A percentile compares a stretch with the other conserved stretches of the same genome.
phyloP scores from a whole-genome alignment of 2,888 invertebrate species.

The Chironomus tentans region DNA sequence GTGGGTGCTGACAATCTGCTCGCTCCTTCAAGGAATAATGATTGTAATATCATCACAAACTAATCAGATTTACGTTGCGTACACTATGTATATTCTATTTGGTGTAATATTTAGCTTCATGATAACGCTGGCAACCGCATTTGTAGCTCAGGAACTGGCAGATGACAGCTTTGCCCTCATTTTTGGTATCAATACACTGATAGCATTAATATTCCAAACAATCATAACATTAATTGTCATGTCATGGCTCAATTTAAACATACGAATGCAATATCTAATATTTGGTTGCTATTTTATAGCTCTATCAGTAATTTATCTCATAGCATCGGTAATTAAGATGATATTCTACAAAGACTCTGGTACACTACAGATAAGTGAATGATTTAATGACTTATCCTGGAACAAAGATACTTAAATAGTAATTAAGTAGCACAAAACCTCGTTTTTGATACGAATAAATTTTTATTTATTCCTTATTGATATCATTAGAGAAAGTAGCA shows the following conservation, averaged over 20 bases:
- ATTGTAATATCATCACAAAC: constrained; percentile 50
- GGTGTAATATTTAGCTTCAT: constrained; percentile 71
- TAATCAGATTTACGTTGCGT: constrained; percentile 57
- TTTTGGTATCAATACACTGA: constrained; percentile 80
- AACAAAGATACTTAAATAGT: no score
- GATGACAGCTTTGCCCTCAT: constrained; percentile 83
- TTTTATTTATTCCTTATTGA: background rate
- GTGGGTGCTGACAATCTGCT: constrained; percentile 43
- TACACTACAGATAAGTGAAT: background rate
- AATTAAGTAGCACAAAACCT: no score
- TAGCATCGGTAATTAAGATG: constrained; percentile 27
- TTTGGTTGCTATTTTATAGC: constrained; percentile 39
- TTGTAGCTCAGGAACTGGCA: constrained; percentile 71
- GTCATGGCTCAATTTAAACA: constrained; percentile 34
- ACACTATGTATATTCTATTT: constrained; percentile 64
- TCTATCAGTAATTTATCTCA: constrained; percentile 35
- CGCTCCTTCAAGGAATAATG: constrained; percentile 48
- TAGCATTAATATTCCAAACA: constrained; percentile 70
- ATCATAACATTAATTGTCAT: constrained; percentile 51
- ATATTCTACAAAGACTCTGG: constrained; percentile 44
- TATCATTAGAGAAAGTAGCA: background rate
- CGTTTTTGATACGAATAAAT: background rate
- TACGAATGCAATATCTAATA: constrained; percentile 37
- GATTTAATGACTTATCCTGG: background rate
- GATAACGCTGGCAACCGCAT: constrained; percentile 74